Base-by-base conservation (phyloP, 1,140 invertebrate species). In the Zaprionus camerounensis region DNA sequence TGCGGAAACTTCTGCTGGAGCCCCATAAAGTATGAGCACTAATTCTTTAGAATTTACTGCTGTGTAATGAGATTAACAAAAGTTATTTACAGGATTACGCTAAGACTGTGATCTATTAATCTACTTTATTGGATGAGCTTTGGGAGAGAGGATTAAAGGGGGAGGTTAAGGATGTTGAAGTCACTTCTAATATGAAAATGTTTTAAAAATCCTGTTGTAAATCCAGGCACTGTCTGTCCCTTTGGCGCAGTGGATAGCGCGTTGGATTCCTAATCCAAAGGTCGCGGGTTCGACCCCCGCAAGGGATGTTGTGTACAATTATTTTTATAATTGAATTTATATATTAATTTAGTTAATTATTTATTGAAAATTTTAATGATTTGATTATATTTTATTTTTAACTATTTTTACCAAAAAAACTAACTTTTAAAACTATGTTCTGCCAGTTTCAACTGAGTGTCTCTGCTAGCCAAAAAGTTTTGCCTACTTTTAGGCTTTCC, bases 11-110 rank as follows among this genome's bases (percentile, higher is more conserved):
- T 46, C 41, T 17, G 3, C 13, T 15, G 5, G 12, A 41, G 59
- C 38, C 3, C 11, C 57, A 56, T 6, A 56, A 57, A 62, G 22
- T 58, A 17, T 34, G 3, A 26, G 11, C 12, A 24, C 58, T 62
- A 56, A 34, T 62, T 59, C 26, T 63, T 71, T 53, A 62, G 34
- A 20, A 55, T 36, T 55, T 44, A 9, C 17, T 22, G 56, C 17
- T 51, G 28, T 20, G n/a, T 56, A 58, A n/a, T 62, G 41, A 63
- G 49, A 41, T 31, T 63, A 41, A 34, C n/a, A 20, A 26, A 38
- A 3, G 34, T 38, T 26, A 62, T 51, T 62, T 38, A 28, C 12
- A 3, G 7, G 57, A 41, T 62, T 62, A 70, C 5, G 12, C 46
- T 15, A 31, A 7, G 24, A 38, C 55, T 44, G 63, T 49, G 17